Percentiles rank a stretch among this genome's conserved stretches.
Conservation (phyloP, 2,888 invertebrate species). For the Caradrina clavipalpis region DNA sequence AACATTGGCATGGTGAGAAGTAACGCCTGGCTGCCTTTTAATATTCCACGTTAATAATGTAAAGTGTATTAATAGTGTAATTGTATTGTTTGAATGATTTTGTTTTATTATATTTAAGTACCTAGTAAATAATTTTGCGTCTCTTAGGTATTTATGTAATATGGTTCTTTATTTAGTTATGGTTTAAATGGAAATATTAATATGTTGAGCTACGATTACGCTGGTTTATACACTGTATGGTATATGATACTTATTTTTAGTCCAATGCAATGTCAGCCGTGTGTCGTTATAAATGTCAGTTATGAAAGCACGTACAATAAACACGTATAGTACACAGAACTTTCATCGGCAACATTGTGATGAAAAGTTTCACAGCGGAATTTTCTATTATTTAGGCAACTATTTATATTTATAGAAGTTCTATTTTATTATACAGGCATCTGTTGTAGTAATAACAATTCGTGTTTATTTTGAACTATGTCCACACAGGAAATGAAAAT, state of each 20-base stretch:
- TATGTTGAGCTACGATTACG: too few species aligned
- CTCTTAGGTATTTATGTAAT: too few species aligned
- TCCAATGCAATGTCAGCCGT: too few species aligned
- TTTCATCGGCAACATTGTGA: background rate
- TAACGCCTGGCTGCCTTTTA: background rate
- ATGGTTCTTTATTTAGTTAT: too few species aligned
- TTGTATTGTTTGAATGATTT: background rate
- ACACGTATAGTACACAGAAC: background rate
- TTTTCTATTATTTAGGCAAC: background rate
- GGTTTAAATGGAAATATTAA: too few species aligned
- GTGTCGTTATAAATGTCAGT: too few species aligned
- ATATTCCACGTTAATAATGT: background rate
- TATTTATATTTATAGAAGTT: too few species aligned
- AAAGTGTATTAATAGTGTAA: background rate
- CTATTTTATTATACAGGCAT: slow-evolving; percentile 6
- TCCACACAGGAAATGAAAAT: slow-evolving; percentile 10
- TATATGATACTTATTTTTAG: too few species aligned
- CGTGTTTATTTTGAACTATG: slow-evolving; percentile 7
- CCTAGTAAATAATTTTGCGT: background rate
- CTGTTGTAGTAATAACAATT: slow-evolving; percentile 21
- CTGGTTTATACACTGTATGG: too few species aligned
- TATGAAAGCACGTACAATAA: too few species aligned
- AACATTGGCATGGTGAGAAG: background rate
- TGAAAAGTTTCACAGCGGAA: background rate
- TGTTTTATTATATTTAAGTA: background rate